Base-by-base conservation (phyloP, 2,113 vertebrate genomes). In the Aphyosemion australe region DNA sequence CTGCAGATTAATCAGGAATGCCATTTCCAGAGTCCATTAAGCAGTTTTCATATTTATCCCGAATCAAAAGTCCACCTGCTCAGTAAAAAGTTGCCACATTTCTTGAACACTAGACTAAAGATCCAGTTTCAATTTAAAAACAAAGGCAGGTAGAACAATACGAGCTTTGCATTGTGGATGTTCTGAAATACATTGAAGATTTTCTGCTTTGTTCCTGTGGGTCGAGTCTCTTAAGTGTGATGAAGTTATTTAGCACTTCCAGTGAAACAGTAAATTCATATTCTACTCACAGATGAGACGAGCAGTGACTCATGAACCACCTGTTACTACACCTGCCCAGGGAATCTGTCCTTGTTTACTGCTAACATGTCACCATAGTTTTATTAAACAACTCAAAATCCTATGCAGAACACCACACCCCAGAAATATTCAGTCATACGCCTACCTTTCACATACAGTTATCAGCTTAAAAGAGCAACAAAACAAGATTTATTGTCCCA, bases 261-360 rank as follows among this genome's bases (percentile, higher is more conserved):
- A 21, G 47, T 62, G 48, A 52, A 21, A 67, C 48, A 74, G 69
- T 58, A 79, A 56, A 74, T 49, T 67, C 49, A 70, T 58, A 50
- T 32, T 69, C 58, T 20, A 53, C 42, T 59, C 65, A 63, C 12
- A 58, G 54, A 72, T 34, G 0, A 65, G 55, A 67, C 62, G 39
- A 67, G 69, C 42, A 62, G 47, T 84, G 84, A 85, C 66, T 87
- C 76, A 88, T 59, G n/a, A 60, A 72, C 80, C 79, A 75, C 76
- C 80, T 85, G 83, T 74, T 80, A 64, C 51, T 69, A 77, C 78
- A 87, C 75, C 87, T 88, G 80, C 78, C 57, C 50, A 56, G 69
- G 19, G 76, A 85, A 87, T 82, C 78, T 87, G 82, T 78, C 71
- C 62, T 26, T 71, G 58, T 71, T 76, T 80, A 62, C 55, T 50